Base-by-base conservation (phyloP, 1,140 invertebrate genomes). In the Venustaconcha ellipsiformis region DNA sequence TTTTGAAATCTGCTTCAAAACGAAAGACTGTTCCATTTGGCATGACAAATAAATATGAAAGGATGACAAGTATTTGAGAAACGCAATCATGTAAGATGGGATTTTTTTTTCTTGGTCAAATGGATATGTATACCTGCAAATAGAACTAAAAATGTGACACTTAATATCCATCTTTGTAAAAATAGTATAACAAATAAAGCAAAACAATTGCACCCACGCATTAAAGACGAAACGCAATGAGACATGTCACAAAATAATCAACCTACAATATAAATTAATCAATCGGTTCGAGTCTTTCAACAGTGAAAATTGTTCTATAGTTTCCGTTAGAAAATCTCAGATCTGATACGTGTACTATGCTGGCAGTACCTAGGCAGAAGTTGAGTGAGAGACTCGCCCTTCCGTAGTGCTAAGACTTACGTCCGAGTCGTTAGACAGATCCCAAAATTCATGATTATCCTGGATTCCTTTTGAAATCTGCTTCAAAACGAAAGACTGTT, bases 271-370 rank as follows among this genome's bases (percentile, higher is more conserved):
- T n/a, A n/a, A n/a, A n/a, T n/a, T n/a, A n/a, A n/a, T n/a, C n/a
- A n/a, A n/a, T n/a, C n/a, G n/a, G n/a, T n/a, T n/a, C n/a, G n/a
- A n/a, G n/a, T n/a, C n/a, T n/a, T 70, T n/a, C n/a, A n/a, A n/a
- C n/a, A n/a, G n/a, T n/a, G n/a, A n/a, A n/a, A n/a, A n/a, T n/a
- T n/a, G n/a, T n/a, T n/a, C n/a, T n/a, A n/a, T n/a, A n/a, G 65
- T 77, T 77, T 1, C 75, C 75, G 68, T 77, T 77, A 11, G 75
- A 77, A 64, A 77, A 77, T 30, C 75, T 69, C 57, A 77, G 72
- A 64, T 77, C 75, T 15, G n/a, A 56, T 14, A 77, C 48, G 13
- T 23, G 64, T 5, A 77, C 65, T 2, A 18, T n/a, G 15, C 65
- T 55, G 17, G 57, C 11, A 8, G 18, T 23, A 12, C 75, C 63